These are phyloP conservation scores for Thalassarche chlororhynchos DNA, from an alignment of 2,113 vertebrate genomes.

Conservation along the genomic window DNA sequence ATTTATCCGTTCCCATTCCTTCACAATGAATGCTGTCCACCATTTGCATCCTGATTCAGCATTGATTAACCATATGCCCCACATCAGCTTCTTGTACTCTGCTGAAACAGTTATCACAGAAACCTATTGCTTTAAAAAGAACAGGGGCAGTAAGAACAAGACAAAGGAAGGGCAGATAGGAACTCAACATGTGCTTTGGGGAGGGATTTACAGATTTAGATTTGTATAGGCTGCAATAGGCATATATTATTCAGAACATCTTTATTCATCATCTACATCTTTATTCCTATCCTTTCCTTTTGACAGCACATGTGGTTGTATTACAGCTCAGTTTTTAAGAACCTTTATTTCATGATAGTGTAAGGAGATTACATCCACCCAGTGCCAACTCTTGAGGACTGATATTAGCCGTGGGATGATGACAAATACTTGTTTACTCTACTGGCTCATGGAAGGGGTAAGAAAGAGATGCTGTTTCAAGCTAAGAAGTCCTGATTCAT, in stretches of 20 bases:
- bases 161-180: not conserved
- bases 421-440: not conserved
- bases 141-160: not conserved
- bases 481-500: not conserved
- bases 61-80: not conserved
- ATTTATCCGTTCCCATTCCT: not conserved
- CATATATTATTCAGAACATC: not conserved
- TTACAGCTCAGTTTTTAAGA: not conserved
- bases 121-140: not conserved
- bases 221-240: not conserved
- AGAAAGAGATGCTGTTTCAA: not conserved
- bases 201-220: not conserved
- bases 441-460: not conserved
- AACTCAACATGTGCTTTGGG: not conserved
- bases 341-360: not conserved
- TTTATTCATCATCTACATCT: not conserved
- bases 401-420: not conserved
- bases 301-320: not conserved
- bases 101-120: not conserved
- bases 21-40: not conserved
- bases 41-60: slow-evolving; percentile 3
- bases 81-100: not conserved
- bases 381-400: not conserved
- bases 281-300: not conserved
- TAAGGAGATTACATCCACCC: not conserved